These are phyloP conservation scores for Amblyjoppa fuscipennis DNA, from an alignment of 2,888 invertebrate genomes.

Conservation along the genomic window DNA sequence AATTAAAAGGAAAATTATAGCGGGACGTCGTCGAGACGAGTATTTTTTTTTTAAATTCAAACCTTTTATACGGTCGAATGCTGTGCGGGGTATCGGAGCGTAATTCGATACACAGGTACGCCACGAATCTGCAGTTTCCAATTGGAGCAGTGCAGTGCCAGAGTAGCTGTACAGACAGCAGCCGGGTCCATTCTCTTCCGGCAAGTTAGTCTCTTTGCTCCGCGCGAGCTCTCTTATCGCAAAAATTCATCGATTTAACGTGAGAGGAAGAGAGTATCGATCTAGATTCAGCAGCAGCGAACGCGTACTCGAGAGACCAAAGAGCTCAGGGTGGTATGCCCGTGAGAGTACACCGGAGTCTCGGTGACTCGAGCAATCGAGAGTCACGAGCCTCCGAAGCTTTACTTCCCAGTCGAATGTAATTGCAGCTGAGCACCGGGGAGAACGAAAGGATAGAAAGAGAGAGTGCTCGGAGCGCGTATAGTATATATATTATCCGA, in stretches of 20 bases:
- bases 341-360: constrained; percentile 26
- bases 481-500: constrained; percentile 6
- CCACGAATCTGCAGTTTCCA: background rate
- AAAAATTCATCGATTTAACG: constrained; percentile 67
- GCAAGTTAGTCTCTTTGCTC: constrained; percentile 65
- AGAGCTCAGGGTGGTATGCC: constrained; percentile 16
- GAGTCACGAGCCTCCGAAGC: constrained; percentile 57
- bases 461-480: constrained; percentile 22
- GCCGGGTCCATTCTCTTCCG: constrained; percentile 71
- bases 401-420: constrained; percentile 64
- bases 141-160: constrained; percentile 26
- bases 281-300: constrained; percentile 42
- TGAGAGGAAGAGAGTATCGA: constrained; percentile 67
- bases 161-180: constrained; percentile 48
- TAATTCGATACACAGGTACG: background rate
- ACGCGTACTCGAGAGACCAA: background rate
- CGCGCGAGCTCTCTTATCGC: constrained; percentile 58
- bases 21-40: background rate
- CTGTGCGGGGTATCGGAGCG: background rate
- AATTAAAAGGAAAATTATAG: no score
- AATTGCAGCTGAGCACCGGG: constrained; percentile 58
- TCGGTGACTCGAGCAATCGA: constrained; percentile 45
- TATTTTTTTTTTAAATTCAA: background rate
- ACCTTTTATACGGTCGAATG: background rate
- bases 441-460: constrained; percentile 59